Evolutionary conservation across 2,113 vertebrate genomes (phyloP), one percentile per base, ranked within the genome.

Genomic region (Nibea albiflora): DNA sequence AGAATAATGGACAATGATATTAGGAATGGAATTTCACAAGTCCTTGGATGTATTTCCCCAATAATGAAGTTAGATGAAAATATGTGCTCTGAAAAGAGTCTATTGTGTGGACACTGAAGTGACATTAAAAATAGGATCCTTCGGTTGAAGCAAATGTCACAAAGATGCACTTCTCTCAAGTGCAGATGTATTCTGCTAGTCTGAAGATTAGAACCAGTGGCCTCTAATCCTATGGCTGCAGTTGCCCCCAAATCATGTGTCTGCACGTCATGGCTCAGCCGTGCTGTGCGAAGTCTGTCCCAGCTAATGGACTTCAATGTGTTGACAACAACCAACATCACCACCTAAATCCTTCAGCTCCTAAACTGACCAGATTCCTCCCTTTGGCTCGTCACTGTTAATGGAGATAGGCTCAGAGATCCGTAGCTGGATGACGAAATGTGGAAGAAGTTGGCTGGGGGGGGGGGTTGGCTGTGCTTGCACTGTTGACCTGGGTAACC

Each of bases 401-500:
- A 15, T 62, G 47, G 54, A 72, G 52, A 62, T 4, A 50, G 58
- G 35, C 35, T 49, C 11, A 47, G 26, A 79, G 39, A 35, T 53
- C 20, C 15, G 12, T 39, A 44, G 31, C 63, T 35, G 24, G 53
- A 72, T 39, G 12, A 39, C 42, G 12, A 82, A 83, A 70, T 11
- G 28, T 68, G 35, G 47, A 77, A 57, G 72, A 67, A 68, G 84
- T 28, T 57, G 17, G 56, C 14, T 5, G 49, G 75, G 57, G 58
- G 58, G 69, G 67, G 58, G 58, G 69, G 67, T 19, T 60, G 79
- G 44, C 46, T 76, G 58, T 62, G 76, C 71, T 83, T 85, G 77
- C 81, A 76, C 82, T 91, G 90, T 89, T 94, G 88, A 93, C 92
- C 92, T 84, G 70, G 73, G 83, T 91, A 91, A 95, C 93, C 95